Evolutionary conservation across 2,113 vertebrate species (phyloP).

Genomic region (Mellivora capensis): DNA sequence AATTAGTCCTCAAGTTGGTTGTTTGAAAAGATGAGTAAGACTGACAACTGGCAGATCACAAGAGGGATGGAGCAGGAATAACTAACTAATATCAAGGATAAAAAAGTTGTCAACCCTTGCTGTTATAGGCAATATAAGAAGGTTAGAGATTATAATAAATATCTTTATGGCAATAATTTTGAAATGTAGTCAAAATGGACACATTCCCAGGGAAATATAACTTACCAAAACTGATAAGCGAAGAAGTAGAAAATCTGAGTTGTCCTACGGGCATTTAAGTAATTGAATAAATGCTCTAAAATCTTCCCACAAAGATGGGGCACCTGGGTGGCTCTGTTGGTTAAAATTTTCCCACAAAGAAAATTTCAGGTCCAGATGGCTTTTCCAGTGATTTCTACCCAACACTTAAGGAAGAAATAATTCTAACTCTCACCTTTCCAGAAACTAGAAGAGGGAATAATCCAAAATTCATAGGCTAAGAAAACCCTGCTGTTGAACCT

Average conservation of each 20-base stretch:
- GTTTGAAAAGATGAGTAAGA: neutral
- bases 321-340: neutral
- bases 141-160: neutral
- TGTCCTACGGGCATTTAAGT: neutral
- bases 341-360: conserved; percentile 31
- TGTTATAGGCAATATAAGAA: neutral
- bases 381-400: conserved; percentile 17
- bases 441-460: neutral
- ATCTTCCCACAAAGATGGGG: neutral
- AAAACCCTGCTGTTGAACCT: neutral
- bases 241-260: conserved; percentile 11
- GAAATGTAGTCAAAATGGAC: neutral
- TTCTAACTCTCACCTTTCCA: neutral
- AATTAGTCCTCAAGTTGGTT: neutral
- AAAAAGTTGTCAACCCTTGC: neutral
- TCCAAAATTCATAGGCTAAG: neutral
- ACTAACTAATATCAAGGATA: neutral
- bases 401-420: conserved; percentile 6
- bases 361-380: neutral
- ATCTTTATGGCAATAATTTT: neutral
- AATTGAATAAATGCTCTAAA: conserved; percentile 25
- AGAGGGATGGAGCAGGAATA: neutral
- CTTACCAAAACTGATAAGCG: conserved; percentile 1
- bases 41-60: neutral
- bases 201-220: conserved; percentile 30